Conservation (phyloP, 2,797 vertebrate species). For the Silurus aristotelis region DNA sequence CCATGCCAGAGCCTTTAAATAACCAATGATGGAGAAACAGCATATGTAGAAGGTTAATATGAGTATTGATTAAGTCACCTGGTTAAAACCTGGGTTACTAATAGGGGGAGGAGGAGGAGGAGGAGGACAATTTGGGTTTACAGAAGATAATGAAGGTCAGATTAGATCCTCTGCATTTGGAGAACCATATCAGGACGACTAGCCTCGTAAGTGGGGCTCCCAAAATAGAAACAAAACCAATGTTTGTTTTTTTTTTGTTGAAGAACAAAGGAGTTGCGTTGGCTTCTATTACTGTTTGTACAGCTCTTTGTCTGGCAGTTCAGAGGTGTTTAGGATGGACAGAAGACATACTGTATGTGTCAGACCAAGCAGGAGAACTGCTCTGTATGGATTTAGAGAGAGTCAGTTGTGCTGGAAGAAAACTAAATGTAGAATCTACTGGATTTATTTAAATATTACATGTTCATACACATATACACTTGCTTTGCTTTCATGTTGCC, state of each 20-base stretch:
- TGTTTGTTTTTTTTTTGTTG: not conserved
- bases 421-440: not conserved
- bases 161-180: not conserved
- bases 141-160: not conserved
- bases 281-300: not conserved
- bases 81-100: constrained; percentile 59
- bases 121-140: constrained; percentile 2
- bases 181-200: constrained; percentile 12
- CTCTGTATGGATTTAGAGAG: not conserved
- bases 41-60: too few species aligned
- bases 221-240: not conserved
- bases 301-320: not conserved
- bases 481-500: not conserved
- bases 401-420: not conserved
- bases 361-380: not conserved
- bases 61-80: too few species aligned
- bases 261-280: not conserved
- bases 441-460: not conserved
- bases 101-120: constrained; percentile 11
- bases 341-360: not conserved
- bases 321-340: not conserved
- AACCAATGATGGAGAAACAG: too few species aligned
- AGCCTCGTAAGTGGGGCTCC: too few species aligned
- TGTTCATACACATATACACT: not conserved
- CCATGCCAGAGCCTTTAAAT: too few species aligned